A percentile compares a stretch with the other conserved stretches of the same genome.
These are phyloP conservation scores for Poeciliopsis paucimaculata DNA, from an alignment of 2,797 vertebrate species.

Conservation along the genomic window DNA sequence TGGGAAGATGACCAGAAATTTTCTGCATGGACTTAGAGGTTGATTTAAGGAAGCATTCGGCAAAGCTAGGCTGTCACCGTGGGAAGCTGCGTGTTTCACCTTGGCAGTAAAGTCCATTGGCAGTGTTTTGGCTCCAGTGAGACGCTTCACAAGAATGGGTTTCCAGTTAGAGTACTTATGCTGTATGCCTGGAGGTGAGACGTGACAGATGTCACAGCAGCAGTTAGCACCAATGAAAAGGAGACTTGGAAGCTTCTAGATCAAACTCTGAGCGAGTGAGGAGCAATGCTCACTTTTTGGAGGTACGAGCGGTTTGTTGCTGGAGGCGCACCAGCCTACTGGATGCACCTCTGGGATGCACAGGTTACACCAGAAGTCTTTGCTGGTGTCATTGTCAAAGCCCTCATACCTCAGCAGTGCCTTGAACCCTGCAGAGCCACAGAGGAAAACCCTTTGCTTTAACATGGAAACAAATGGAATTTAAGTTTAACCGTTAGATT, in stretches of 20 bases:
- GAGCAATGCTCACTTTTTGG: conserved; percentile 87
- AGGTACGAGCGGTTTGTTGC: conserved; percentile 94
- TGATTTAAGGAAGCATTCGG: background rate
- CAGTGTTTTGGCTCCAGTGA: conserved; percentile 99
- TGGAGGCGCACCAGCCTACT: conserved; percentile 97
- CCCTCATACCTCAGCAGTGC: conserved; percentile 96
- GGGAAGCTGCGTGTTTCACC: conserved; percentile 74
- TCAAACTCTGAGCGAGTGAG: background rate
- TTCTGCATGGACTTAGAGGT: background rate
- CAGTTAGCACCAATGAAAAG: background rate
- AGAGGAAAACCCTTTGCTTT: background rate
- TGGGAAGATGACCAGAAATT: background rate
- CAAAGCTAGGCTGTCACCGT: background rate
- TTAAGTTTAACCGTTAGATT: background rate
- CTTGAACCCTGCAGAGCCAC: conserved; percentile 86
- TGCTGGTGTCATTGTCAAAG: conserved; percentile 93
- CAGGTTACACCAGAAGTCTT: conserved; percentile 97
- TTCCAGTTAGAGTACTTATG: conserved; percentile 99
- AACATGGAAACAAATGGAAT: background rate
- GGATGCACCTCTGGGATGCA: conserved; percentile 94
- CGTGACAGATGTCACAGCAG: conserved; percentile 29
- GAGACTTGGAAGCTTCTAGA: background rate
- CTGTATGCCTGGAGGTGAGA: conserved; percentile 87
- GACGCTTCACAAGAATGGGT: conserved; percentile 96
- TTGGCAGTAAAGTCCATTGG: conserved; percentile 93